Evolutionary conservation across 2,888 invertebrate species (phyloP).

Genomic region (Vannuccia rotundouncinata): DNA sequence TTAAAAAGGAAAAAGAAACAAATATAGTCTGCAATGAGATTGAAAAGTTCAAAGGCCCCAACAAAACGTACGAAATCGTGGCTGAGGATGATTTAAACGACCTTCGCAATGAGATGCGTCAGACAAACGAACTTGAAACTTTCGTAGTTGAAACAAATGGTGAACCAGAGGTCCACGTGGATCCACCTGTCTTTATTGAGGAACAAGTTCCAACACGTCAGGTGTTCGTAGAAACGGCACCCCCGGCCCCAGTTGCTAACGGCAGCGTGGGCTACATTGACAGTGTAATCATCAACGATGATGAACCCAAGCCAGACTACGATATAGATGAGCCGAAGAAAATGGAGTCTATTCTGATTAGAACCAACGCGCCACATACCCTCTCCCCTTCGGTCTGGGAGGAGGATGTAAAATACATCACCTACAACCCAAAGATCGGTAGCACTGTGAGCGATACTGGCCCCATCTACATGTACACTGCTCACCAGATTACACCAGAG

Average conservation of each 20-base stretch:
- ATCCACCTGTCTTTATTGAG: neutral
- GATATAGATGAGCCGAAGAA: neutral
- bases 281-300: neutral
- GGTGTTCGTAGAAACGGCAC: neutral
- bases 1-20: neutral
- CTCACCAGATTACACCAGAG: conserved; percentile 33
- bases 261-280: neutral
- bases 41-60: conserved; percentile 18
- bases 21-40: conserved; percentile 31
- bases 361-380: neutral
- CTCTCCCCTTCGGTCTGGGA: conserved; percentile 20
- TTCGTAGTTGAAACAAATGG: neutral
- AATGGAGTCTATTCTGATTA: neutral
- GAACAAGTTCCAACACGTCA: neutral
- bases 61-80: neutral
- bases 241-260: neutral
- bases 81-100: neutral
- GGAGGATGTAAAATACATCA: conserved; percentile 36
- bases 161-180: neutral
- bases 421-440: conserved; percentile 33
- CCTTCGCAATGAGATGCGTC: neutral
- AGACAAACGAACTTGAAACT: neutral
- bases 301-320: conserved; percentile 5
- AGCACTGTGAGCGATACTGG: conserved; percentile 30
- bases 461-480: conserved; percentile 38